Base-by-base conservation (phyloP, 1,140 invertebrate species). In the Drosophila mauritiana region DNA sequence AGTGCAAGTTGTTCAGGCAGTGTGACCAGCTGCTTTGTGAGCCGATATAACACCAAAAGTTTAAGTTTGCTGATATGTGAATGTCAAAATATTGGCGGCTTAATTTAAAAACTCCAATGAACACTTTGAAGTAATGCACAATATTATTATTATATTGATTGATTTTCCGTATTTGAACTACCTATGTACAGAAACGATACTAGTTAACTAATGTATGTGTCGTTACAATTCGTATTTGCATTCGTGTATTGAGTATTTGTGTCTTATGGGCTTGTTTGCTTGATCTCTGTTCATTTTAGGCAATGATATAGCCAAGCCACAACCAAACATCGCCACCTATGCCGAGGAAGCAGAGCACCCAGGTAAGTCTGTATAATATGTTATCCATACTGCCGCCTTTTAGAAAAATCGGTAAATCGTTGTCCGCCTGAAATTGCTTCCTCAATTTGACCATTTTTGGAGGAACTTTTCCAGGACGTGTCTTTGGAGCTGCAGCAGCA, bases 391-490 rank as follows among this genome's bases (percentile, higher is more conserved):
- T 39, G 4, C 95, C 95, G 20, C 92, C 92, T 89, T 95, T 96
- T 25, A 95, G 80, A 78, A 94, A 94, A n/a, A 95, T 89, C 2
- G 94, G 94, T 49, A 93, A 81, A 13, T 93, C 94, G 90, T 95
- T 94, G 12, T 90, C 73, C 64, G 85, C 82, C 74, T 93, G 88
- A 85, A 93, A 94, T 59, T 93, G 91, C 11, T 92, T 91, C 67
- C 94, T 93, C 1, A 93, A 40, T 62, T 93, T 93, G 27, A 45
- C 55, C 75, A 86, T 76, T 39, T 86, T 86, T 1, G 72, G 55
- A 2, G 83, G 31, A 2, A 83, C 6, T 40, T 86, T 86, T 6
- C 55, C 81, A 3, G 58, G 20, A 20, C 13, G 8, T 25, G 4
- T 12, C 15, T 70, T 70, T 0, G 45, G 25, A 39, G 10, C 34